A percentile compares a stretch with the other conserved stretches of the same genome.
phyloP scores from a whole-genome alignment of 2,113 vertebrate species.

The Leucopsar rothschildi region DNA sequence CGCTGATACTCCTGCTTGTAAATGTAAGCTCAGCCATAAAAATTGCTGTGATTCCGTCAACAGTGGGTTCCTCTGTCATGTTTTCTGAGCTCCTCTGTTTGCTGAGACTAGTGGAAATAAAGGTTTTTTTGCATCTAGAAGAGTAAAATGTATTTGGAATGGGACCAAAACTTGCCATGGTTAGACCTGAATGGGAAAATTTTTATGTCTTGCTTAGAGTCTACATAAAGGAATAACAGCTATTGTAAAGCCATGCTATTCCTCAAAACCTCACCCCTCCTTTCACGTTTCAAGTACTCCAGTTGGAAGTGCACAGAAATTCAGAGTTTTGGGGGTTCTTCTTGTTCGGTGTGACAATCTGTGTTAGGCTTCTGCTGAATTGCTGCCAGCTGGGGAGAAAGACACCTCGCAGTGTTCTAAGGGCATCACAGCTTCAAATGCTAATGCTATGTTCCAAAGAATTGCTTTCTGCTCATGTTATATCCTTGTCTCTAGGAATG shows the following conservation, averaged over 20 bases:
- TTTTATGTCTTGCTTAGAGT: not conserved
- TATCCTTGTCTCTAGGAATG: not conserved
- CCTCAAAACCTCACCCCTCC: not conserved
- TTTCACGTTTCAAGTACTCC: not conserved
- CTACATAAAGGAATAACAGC: not conserved
- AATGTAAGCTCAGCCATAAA: conserved; percentile 76
- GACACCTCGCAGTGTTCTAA: no score
- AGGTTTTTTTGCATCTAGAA: not conserved
- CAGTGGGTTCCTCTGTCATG: conserved; percentile 43
- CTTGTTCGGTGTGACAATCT: not conserved
- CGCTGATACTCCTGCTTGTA: conserved; percentile 70
- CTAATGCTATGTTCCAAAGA: not conserved
- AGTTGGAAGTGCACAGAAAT: not conserved
- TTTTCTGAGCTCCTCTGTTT: conserved; percentile 43
- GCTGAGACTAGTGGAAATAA: not conserved
- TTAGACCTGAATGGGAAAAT: not conserved
- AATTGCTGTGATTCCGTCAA: conserved; percentile 68
- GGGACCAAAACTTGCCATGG: not conserved
- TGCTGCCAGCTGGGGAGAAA: not conserved
- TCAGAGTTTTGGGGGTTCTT: not conserved
- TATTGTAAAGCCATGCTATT: not conserved
- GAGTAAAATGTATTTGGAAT: not conserved
- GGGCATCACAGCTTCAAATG: accelerated
- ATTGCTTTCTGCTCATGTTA: not conserved
- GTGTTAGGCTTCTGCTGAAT: not conserved